Evolutionary conservation across 2,113 vertebrate species (phyloP), one percentile per base, ranked within the genome.

Genomic region (Merops nubicus): DNA sequence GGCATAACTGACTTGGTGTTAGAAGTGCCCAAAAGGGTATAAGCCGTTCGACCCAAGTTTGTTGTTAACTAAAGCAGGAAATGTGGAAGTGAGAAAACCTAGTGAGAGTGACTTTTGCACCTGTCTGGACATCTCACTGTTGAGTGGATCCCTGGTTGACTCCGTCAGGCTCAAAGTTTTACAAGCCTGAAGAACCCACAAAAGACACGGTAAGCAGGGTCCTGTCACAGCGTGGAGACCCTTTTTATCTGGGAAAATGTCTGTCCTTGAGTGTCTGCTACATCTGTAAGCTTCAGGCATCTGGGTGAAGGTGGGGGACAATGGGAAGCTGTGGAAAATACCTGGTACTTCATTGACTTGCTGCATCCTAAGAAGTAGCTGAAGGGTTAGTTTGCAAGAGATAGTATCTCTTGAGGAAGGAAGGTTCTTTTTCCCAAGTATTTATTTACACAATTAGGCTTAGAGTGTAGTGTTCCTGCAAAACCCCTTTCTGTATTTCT

Each of bases 231-330:
- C 43, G 26, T 14, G 13, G 47, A 51, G 48, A 15, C 29, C 8
- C 38, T 53, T 54, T 11, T 10, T 4, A 16, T 3, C 5, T 47
- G 64, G 28, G 70, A 33, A 56, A 29, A 0, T 22, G 23, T 12
- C 20, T 54, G 73, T 78, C 40, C 59, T 19, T 63, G 40, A 43
- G 72, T 48, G 22, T n/a, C 34, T 80, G 50, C 62, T 50, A 20
- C 15, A 57, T 38, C 53, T 26, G 10, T 16, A 28, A 28, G 75
- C 43, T 59, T 59, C 31, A 14, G 76, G 59, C 42, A 31, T 11
- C 19, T 38, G 67, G 33, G 34, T 0, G 3, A 56, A 80, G 77
- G 34, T 62, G 36, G 45, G 28, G 42, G 36, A 65, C 42, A 25
- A 23, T 14, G 29, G 34, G 12, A 38, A 38, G 47, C 53, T 36